phyloP scores from a whole-genome alignment of 1,140 invertebrate genomes.

The Tetragnatha versicolor region DNA sequence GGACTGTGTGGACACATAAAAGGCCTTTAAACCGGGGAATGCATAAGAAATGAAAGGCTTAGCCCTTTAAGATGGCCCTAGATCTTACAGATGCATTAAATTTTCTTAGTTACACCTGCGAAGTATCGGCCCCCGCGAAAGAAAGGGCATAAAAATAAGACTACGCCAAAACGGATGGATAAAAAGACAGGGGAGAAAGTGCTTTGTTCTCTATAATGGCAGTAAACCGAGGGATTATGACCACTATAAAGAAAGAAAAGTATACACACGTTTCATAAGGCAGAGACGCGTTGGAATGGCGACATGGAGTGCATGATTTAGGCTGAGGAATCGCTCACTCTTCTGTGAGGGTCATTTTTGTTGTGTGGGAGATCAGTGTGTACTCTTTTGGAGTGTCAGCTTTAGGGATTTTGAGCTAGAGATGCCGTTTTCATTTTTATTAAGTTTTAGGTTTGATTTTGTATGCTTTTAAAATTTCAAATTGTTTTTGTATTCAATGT shows the following conservation, averaged over 20 bases:
- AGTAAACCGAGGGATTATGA: constrained; percentile 47
- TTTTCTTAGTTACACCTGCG: constrained; percentile 53
- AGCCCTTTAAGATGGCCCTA: constrained; percentile 20
- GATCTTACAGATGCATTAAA: constrained; percentile 48
- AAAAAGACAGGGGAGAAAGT: constrained; percentile 25
- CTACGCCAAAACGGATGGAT: constrained; percentile 19
- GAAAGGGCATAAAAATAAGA: constrained; percentile 40
- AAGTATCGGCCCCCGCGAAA: constrained; percentile 30
- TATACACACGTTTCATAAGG: constrained; percentile 39
- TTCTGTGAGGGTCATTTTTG: too few relatives aligned
- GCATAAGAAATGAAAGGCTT: constrained; percentile 54
- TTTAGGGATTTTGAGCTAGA: background rate
- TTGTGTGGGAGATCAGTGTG: background rate
- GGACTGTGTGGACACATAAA: constrained; percentile 43
- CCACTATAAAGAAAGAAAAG: constrained; percentile 42
- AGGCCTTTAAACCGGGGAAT: constrained; percentile 33
- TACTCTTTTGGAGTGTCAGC: background rate
- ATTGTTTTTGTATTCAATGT: too few relatives aligned
- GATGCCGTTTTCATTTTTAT: too few relatives aligned
- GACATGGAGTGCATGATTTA: background rate
- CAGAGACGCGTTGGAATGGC: background rate
- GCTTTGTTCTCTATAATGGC: constrained; percentile 48
- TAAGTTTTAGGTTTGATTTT: too few relatives aligned
- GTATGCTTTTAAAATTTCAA: too few relatives aligned
- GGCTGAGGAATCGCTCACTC: too few relatives aligned